These are phyloP conservation scores for Lepidocyrtoides sp. DNA, from an alignment of 2,888 invertebrate genomes.

Conservation along the genomic window DNA sequence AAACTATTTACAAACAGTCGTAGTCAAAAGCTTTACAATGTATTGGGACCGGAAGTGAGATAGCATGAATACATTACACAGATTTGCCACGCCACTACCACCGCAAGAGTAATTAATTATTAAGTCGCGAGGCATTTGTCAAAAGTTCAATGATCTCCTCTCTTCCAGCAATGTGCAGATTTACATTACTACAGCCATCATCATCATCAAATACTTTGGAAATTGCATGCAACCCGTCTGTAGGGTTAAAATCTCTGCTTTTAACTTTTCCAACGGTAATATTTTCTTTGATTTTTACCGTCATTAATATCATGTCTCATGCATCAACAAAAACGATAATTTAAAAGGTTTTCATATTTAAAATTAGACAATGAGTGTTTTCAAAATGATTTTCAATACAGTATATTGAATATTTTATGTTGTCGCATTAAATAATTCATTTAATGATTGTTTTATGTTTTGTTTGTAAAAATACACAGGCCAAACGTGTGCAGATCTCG, in stretches of 20 bases:
- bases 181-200: neutral
- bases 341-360: neutral
- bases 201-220: neutral
- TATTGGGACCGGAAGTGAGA: constrained; percentile 32
- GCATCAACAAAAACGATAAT: neutral
- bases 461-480: constrained; percentile 88
- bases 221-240: neutral
- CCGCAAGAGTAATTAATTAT: constrained; percentile 31
- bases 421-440: neutral
- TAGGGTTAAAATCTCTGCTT: neutral
- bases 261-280: neutral
- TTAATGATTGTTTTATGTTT: neutral
- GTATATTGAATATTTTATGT: neutral
- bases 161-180: neutral
- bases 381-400: constrained; percentile 9
- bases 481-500: constrained; percentile 94
- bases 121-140: constrained; percentile 1
- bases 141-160: constrained; percentile 47
- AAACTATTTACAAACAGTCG: neutral
- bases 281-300: neutral
- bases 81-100: constrained; percentile 19
- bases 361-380: too few species aligned
- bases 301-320: neutral
- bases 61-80: constrained; percentile 19
- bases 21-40: too few species aligned